Evolutionary conservation across 2,797 vertebrate genomes (phyloP).

Genomic region (Hapalemur alaotrensis): DNA sequence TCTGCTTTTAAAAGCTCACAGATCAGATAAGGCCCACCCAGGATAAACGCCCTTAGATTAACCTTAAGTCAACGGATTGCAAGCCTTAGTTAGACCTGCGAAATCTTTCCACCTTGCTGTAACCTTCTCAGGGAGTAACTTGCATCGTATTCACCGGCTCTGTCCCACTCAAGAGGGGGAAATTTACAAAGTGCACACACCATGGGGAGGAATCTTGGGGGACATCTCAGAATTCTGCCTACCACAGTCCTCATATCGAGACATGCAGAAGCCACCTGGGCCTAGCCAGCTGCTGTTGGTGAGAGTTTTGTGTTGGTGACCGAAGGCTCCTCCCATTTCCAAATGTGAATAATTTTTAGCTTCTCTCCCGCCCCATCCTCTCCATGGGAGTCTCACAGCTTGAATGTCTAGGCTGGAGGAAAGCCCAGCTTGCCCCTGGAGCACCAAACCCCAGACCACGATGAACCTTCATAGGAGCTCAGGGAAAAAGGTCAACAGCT

Average conservation of each 20-base stretch:
- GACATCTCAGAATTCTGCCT: neutral
- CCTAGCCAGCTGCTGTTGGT: neutral
- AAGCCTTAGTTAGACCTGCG: neutral
- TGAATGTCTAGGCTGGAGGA: neutral
- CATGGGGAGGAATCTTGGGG: too few species aligned
- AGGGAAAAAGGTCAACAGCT: neutral
- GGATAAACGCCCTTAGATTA: neutral
- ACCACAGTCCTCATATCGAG: neutral
- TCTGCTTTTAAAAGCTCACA: neutral
- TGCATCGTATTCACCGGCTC: fast-evolving
- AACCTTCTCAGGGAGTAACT: neutral
- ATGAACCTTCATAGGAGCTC: neutral
- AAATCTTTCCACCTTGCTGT: neutral
- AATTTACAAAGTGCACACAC: fast-evolving
- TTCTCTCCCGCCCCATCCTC: neutral
- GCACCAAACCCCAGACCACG: too few species aligned
- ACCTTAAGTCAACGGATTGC: neutral
- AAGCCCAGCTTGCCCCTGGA: neutral
- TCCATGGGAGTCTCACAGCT: neutral
- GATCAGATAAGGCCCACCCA: neutral
- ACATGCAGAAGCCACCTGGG: fast-evolving
- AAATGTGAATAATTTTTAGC: neutral
- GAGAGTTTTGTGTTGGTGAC: neutral
- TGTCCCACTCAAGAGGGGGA: neutral
- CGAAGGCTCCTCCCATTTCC: neutral